Evolutionary conservation across 2,888 invertebrate genomes (phyloP).

Genomic region (Tinea semifulvella): DNA sequence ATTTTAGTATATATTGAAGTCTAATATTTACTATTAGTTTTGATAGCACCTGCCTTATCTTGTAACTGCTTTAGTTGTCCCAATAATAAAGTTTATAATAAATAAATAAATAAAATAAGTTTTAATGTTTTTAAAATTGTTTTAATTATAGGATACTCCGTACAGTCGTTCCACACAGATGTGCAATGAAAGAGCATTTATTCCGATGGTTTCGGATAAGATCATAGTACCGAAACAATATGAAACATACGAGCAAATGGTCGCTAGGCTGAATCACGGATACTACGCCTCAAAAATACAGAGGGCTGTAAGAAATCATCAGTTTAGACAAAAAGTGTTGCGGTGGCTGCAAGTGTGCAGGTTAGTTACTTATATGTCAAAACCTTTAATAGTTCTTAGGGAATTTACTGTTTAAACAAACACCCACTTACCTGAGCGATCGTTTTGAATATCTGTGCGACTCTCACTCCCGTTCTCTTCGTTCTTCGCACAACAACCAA

Average conservation of each 20-base stretch:
- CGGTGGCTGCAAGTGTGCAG: conserved; percentile 49
- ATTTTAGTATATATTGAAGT: no score
- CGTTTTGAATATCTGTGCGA: no score
- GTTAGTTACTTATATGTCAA: conserved; percentile 28
- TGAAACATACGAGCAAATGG: conserved; percentile 71
- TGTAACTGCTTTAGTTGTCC: no score
- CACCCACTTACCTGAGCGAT: no score
- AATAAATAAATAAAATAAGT: no score
- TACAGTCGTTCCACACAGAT: conserved; percentile 71
- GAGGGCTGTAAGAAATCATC: conserved; percentile 68
- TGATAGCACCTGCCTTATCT: no score
- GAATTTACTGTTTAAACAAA: no score
- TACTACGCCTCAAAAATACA: conserved; percentile 72
- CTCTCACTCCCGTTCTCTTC: no score
- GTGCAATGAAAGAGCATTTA: conserved; percentile 60
- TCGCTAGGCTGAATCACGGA: conserved; percentile 62
- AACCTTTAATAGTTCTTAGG: not conserved
- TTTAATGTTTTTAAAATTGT: not conserved
- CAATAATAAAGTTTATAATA: no score
- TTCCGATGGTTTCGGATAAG: conserved; percentile 71
- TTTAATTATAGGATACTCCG: conserved; percentile 58
- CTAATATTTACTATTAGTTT: no score
- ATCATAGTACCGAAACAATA: conserved; percentile 69
- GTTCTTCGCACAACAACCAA: no score
- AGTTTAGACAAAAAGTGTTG: conserved; percentile 46